phyloP scores from a whole-genome alignment of 2,797 vertebrate species.

The Argyrosomus regius region DNA sequence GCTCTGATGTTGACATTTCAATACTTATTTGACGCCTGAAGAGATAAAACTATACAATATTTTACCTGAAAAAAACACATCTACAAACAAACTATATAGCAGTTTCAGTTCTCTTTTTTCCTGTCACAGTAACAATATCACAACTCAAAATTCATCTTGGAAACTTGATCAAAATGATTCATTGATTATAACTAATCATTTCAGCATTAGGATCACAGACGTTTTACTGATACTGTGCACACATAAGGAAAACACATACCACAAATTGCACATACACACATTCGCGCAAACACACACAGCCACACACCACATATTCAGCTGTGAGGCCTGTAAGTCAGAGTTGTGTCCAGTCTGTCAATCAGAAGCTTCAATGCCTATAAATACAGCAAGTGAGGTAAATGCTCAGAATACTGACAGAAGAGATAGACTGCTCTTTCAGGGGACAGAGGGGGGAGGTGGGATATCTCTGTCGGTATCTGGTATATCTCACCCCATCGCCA shows the following conservation, averaged over 20 bases:
- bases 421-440: conserved; percentile 47
- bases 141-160: no score
- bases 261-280: background rate
- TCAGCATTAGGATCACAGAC: background rate
- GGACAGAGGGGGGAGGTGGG: conserved; percentile 44
- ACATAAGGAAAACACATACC: background rate
- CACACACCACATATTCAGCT: conserved; percentile 54
- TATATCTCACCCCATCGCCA: conserved; percentile 53
- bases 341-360: conserved; percentile 44
- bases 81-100: no score
- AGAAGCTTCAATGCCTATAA: conserved; percentile 70
- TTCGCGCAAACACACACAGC: conserved; percentile 3
- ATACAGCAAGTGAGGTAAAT: conserved; percentile 68
- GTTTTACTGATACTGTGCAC: background rate
- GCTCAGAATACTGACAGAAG: conserved; percentile 62
- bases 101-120: no score
- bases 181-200: background rate
- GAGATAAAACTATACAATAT: background rate
- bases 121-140: no score
- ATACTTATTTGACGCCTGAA: no score
- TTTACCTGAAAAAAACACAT: no score
- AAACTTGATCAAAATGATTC: background rate
- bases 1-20: no score
- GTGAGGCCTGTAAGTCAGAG: conserved; percentile 49
- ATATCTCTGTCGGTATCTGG: conserved; percentile 75